Evolutionary conservation across 2,888 invertebrate species (phyloP).

Genomic region (Hymenopus coronatus): DNA sequence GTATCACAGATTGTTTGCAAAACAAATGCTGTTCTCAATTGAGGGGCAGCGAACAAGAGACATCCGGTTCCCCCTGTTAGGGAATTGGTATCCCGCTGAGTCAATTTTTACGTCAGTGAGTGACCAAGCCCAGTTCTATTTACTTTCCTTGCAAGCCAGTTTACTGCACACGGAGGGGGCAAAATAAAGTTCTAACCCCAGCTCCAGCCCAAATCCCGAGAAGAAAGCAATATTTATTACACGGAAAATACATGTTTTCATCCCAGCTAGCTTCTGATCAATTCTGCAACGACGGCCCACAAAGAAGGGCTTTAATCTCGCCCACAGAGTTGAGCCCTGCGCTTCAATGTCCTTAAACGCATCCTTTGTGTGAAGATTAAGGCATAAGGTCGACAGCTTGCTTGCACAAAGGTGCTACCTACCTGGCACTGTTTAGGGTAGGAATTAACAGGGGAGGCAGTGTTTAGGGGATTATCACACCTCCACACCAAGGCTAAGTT

Average conservation of each 20-base stretch:
- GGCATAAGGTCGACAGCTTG: neutral
- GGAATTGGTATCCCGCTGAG: conserved; percentile 3
- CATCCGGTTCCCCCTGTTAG: neutral
- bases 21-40: neutral
- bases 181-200: neutral
- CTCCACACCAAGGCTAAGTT: neutral
- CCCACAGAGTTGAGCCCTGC: neutral
- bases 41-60: neutral
- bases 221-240: neutral
- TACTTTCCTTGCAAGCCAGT: neutral
- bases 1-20: neutral
- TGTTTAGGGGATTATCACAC: neutral
- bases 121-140: neutral
- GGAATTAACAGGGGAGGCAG: neutral
- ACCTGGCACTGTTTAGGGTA: neutral
- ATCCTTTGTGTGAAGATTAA: neutral
- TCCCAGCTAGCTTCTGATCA: neutral
- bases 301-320: neutral
- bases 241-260: neutral
- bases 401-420: neutral
- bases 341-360: neutral
- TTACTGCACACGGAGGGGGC: neutral
- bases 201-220: neutral
- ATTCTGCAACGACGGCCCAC: neutral
- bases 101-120: conserved; percentile 18